phyloP scores from a whole-genome alignment of 2,113 vertebrate species.

The Ictidomys tridecemlineatus region DNA sequence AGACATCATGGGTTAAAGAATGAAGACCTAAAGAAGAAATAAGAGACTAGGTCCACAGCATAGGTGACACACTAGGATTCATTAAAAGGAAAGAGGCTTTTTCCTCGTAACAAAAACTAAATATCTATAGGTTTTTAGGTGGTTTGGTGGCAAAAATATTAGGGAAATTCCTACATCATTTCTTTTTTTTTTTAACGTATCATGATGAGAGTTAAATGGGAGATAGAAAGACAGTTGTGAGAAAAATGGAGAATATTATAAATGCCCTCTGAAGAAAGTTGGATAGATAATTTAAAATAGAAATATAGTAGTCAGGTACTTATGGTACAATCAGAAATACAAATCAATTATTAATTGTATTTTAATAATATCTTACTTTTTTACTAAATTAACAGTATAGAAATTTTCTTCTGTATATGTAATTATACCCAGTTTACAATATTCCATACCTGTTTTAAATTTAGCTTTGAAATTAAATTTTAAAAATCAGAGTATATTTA shows the following conservation, averaged over 20 bases:
- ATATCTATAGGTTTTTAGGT: neutral
- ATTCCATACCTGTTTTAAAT: neutral
- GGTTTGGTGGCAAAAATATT: neutral
- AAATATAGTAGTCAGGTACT: neutral
- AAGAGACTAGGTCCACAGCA: neutral
- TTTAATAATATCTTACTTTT: neutral
- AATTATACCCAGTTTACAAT: neutral
- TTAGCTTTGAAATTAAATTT: neutral
- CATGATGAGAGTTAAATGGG: neutral
- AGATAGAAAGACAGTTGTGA: neutral
- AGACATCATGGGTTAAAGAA: neutral
- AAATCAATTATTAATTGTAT: neutral
- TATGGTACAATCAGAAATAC: neutral
- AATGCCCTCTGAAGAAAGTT: neutral
- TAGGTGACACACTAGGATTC: neutral
- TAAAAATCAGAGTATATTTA: neutral
- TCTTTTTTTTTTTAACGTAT: neutral
- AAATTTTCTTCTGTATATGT: neutral
- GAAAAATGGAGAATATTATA: neutral
- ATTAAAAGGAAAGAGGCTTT: neutral
- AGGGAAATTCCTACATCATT: neutral
- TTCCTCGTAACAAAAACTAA: neutral
- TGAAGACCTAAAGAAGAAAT: neutral
- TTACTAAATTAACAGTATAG: neutral
- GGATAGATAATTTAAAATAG: neutral